Evolutionary conservation across 2,888 invertebrate species (phyloP), one percentile per base, ranked within the genome.

Genomic region (Ditylenchus weischeri): DNA sequence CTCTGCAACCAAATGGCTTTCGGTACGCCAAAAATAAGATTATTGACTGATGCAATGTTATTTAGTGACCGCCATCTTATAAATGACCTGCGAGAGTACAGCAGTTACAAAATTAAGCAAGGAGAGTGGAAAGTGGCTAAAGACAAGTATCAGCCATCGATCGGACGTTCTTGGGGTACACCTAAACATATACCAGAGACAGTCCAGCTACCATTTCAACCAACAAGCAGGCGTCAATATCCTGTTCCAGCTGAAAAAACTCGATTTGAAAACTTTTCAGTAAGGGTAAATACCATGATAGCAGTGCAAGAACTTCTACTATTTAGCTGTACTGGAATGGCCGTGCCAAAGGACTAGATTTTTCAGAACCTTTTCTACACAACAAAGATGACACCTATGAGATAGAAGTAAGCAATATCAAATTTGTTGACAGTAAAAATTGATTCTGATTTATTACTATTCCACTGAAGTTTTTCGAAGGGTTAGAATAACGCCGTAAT

Each of bases 41-140:
- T 18, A 11, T 23, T 50, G 3, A 54, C 11, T 54, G 5, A 54
- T 4, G 8, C 5, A 18, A n/a, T n/a, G 62, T 19, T 19, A 8
- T 68, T 47, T 65, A 77, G 79, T 51, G 76, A 79, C 65, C 76
- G 72, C 4, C 64, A 38, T 51, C 75, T 77, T 62, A 72, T 67
- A n/a, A 73, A 74, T 43, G 76, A 78, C 49, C 54, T 75, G 64
- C 69, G 77, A 11, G 75, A 76, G 4, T 78, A 76, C 68, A 74
- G 72, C n/a, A 57, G 78, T 11, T 80, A 80, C 71, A 75, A 76
- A 54, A 73, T 79, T 43, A 75, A 77, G 59, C 76, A 76, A 57
- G 72, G 73, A 21, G 80, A 80, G 65, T 80, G 79, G 78, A 75
- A 76, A 60, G 72, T 75, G 76, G 72, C 71, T 65, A 66, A 69